These are phyloP conservation scores for Astropecten irregularis DNA, from an alignment of 53 echinoderm and acorn worm genomes.

Conservation along the genomic window DNA sequence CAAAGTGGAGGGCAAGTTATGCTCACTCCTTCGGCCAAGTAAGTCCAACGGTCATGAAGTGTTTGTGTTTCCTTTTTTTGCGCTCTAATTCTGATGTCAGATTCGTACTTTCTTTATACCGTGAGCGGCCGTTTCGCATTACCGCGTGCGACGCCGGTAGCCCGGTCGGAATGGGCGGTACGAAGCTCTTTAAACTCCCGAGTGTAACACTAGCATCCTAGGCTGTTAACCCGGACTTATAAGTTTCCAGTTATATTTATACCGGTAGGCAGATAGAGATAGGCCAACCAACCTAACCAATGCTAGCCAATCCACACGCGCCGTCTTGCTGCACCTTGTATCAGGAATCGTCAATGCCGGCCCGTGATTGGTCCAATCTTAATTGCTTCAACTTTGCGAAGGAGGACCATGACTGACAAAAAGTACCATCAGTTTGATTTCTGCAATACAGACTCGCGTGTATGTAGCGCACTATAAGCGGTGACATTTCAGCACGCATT, in stretches of 20 bases:
- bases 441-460: no score
- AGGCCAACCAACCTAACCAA: background rate
- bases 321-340: background rate
- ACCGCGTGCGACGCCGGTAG: background rate
- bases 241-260: background rate
- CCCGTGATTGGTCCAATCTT: conserved; percentile 38
- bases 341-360: background rate
- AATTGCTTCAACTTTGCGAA: conserved; percentile 30
- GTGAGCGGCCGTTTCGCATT: background rate
- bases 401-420: conserved; percentile 24
- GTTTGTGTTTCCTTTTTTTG: background rate
- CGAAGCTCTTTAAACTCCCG: background rate
- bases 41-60: conserved; percentile 16
- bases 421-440: background rate
- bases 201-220: background rate
- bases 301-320: conserved; percentile 34
- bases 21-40: background rate
- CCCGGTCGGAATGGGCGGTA: background rate
- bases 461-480: no score
- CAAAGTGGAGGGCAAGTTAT: background rate
- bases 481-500: no score
- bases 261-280: background rate
- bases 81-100: background rate
- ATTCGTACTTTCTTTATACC: background rate
- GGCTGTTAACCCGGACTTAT: background rate